Evolutionary conservation across 2,888 invertebrate species (phyloP).

Genomic region (Coleophora deauratella): DNA sequence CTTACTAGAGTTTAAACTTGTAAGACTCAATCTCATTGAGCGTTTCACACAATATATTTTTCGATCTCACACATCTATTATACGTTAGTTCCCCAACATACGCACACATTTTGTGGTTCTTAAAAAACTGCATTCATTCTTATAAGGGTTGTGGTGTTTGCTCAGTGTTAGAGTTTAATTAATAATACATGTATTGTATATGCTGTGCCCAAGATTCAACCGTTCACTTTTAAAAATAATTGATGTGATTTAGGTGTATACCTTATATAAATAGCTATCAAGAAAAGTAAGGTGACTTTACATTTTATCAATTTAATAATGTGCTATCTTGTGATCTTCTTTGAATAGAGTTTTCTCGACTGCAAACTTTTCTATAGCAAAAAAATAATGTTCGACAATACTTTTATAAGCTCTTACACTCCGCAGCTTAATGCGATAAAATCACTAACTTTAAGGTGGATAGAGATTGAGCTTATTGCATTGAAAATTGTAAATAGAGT

Average conservation of each 20-base stretch:
- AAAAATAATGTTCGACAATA: conserved; percentile 50
- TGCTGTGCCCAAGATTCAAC: conserved; percentile 19
- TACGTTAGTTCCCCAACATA: background rate
- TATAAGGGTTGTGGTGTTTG: conserved; percentile 51
- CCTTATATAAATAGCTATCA: conserved; percentile 16
- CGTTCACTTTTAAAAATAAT: conserved; percentile 27
- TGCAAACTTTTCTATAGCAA: conserved; percentile 40
- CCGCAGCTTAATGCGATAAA: conserved; percentile 21
- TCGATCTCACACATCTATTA: too few relatives aligned
- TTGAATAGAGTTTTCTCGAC: conserved; percentile 35
- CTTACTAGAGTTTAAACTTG: too few relatives aligned
- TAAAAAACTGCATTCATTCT: conserved; percentile 15
- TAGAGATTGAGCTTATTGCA: conserved; percentile 32
- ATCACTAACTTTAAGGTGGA: conserved; percentile 26
- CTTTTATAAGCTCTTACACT: conserved; percentile 39
- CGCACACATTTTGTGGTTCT: background rate
- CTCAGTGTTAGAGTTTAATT: conserved; percentile 38
- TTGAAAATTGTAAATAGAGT: conserved; percentile 16
- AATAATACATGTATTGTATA: conserved; percentile 14
- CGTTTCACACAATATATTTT: too few relatives aligned
- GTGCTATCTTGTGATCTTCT: conserved; percentile 53
- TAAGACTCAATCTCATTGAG: too few relatives aligned
- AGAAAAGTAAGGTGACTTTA: conserved; percentile 12
- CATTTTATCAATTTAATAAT: conserved; percentile 27
- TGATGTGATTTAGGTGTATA: conserved; percentile 33